phyloP scores from a whole-genome alignment of 1,140 invertebrate genomes.

The Drosophila repletoides region DNA sequence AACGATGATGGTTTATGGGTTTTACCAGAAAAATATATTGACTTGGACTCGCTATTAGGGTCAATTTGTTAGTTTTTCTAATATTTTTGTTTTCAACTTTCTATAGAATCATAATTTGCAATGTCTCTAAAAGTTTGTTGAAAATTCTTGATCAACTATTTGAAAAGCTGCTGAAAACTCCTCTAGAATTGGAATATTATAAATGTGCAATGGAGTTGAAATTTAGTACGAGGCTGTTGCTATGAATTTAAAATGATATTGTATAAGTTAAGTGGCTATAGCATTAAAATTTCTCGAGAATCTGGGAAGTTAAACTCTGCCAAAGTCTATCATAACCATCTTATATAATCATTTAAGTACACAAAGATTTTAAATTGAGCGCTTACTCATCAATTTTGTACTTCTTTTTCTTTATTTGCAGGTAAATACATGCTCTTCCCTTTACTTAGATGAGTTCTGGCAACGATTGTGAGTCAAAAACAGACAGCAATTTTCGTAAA shows the following conservation, averaged over 20 bases:
- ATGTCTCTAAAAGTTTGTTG: no score
- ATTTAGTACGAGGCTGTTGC: no score
- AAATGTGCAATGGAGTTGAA: no score
- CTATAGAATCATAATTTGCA: not conserved
- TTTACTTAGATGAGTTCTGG: not conserved
- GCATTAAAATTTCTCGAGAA: no score
- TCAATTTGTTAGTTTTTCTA: no score
- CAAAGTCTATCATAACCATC: not conserved
- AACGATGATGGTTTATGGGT: constrained; percentile 32
- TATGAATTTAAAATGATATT: no score
- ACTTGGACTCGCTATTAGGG: constrained; percentile 23
- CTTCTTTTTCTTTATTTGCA: constrained; percentile 21
- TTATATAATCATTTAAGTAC: not conserved
- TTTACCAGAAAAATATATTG: not conserved
- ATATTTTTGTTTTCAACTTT: not conserved
- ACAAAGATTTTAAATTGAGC: not conserved
- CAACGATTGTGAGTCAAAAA: not conserved
- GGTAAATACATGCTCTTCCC: constrained; percentile 18
- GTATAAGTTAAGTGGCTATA: no score
- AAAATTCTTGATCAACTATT: no score
- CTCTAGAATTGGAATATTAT: no score
- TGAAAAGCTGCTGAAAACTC: no score
- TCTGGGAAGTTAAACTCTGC: no score
- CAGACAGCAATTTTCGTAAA: constrained; percentile 19
- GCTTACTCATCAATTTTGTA: not conserved